Evolutionary conservation across 2,113 vertebrate species (phyloP), one percentile per base, ranked within the genome.

Genomic region (Meriones unguiculatus): DNA sequence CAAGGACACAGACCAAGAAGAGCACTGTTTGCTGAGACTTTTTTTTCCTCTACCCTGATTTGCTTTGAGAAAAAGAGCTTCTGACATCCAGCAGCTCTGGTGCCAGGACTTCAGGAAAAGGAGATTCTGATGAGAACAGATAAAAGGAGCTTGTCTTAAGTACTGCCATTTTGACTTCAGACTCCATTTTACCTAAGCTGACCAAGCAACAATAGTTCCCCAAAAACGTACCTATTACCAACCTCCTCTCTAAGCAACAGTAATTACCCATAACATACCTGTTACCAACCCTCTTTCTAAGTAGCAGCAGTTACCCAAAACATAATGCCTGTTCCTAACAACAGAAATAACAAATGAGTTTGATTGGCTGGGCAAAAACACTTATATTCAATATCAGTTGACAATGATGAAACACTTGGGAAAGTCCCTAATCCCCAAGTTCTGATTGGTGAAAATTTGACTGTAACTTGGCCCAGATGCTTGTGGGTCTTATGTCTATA

Each of bases 11-110:
- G 75, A 73, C 52, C 65, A 65, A 85, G 54, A 65, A 86, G 54
- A 96, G 94, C 84, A 87, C 80, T 38, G 8, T 81, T 81, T 72
- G 20, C 11, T 52, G 80, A 94, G 41, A 46, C 1, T 2, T 12
- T 38, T 28, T 4, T 38, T 8, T 20, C n/a, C 57, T 41, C 2
- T 9, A 54, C 59, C 18, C 41, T 57, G 57, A 12, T 57, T 24
- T 65, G 81, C n/a, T 77, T 81, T 76, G 87, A 70, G 41, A 41
- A 92, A 95, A 92, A 30, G 18, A 87, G 46, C 28, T 41, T 38
- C 3, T n/a, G 57, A 73, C 4, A 89, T 25, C 7, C 50, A 50
- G 28, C 4, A 69, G 28, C 15, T 65, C 7, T 18, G 35, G 1
- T 41, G 9, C 14, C 13, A 30, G n/a, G 32, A 72, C 52, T 72